Conservation (phyloP, 2,888 invertebrate species). For the Tetragonula carbonaria region DNA sequence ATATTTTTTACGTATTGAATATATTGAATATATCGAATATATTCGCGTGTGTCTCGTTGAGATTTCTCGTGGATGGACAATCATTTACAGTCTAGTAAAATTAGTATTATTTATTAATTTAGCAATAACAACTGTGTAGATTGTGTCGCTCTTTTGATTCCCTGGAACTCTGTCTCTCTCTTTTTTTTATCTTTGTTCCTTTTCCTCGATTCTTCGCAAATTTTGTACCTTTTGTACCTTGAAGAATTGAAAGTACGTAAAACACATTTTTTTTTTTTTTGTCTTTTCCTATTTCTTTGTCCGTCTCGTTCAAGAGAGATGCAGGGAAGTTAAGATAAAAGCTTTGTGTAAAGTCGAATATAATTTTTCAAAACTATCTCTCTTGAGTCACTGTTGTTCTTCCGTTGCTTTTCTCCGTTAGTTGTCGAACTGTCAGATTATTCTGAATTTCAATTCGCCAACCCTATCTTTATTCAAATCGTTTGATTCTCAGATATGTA, state of each 20-base stretch:
- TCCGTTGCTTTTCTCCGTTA: accelerated
- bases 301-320: neutral
- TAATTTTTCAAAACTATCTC: neutral
- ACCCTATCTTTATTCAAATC: accelerated
- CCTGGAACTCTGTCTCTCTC: neutral
- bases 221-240: too few relatives aligned
- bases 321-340: accelerated
- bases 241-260: too few relatives aligned
- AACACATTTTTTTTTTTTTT: too few relatives aligned
- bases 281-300: too few relatives aligned
- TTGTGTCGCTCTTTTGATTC: too few relatives aligned
- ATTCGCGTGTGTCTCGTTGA: neutral
- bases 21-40: neutral
- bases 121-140: too few relatives aligned
- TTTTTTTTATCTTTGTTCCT: neutral
- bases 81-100: neutral
- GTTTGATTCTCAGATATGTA: neutral
- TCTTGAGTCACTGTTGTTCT: neutral
- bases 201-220: neutral
- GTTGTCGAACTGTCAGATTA: accelerated
- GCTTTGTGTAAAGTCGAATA: accelerated
- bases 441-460: neutral
- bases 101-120: too few relatives aligned
- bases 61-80: neutral
- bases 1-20: neutral